Percentiles rank a stretch among this genome's conserved stretches.
Conservation (phyloP, 1,140 invertebrate genomes). For the Drosophila saltans region DNA sequence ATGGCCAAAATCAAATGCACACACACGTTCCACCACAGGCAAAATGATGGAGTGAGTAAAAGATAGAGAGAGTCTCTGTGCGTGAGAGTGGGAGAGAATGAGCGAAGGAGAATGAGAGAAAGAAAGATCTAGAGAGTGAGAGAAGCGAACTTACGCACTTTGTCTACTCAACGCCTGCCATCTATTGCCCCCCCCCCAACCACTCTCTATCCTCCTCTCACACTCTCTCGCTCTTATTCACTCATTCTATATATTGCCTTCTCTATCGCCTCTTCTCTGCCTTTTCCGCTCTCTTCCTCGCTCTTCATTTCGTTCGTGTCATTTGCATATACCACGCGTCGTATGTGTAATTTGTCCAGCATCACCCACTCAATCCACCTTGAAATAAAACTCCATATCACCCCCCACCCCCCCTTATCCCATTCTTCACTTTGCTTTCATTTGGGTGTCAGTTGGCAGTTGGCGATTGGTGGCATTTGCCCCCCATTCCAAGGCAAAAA, state of each 20-base stretch:
- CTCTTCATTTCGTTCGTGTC: constrained; percentile 23
- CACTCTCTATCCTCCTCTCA: not conserved
- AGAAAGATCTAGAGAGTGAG: constrained; percentile 19
- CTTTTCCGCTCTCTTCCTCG: not conserved
- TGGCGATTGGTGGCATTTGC: not conserved
- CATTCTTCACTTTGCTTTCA: too few relatives aligned
- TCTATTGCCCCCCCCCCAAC: not conserved
- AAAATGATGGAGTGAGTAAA: not conserved
- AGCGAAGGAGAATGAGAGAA: not conserved
- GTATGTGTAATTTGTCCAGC: constrained; percentile 60
- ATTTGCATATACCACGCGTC: constrained; percentile 50
- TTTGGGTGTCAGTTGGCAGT: too few relatives aligned
- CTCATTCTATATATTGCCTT: not conserved
- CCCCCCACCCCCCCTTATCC: not conserved
- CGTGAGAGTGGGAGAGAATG: not conserved
- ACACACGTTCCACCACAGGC: constrained; percentile 36
- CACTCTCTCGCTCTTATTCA: not conserved
- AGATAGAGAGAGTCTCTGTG: not conserved
- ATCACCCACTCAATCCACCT: constrained; percentile 34
- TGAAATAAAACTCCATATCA: not conserved
- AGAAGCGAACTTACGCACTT: constrained; percentile 48
- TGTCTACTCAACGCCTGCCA: not conserved
- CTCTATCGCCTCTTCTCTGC: not conserved
- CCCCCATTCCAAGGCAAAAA: constrained; percentile 40
- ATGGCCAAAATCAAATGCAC: constrained; percentile 59